A percentile compares a stretch with the other conserved stretches of the same genome.
These are phyloP conservation scores for Drosophila subpulchrella DNA, from an alignment of 1,140 invertebrate species.

Conservation along the genomic window DNA sequence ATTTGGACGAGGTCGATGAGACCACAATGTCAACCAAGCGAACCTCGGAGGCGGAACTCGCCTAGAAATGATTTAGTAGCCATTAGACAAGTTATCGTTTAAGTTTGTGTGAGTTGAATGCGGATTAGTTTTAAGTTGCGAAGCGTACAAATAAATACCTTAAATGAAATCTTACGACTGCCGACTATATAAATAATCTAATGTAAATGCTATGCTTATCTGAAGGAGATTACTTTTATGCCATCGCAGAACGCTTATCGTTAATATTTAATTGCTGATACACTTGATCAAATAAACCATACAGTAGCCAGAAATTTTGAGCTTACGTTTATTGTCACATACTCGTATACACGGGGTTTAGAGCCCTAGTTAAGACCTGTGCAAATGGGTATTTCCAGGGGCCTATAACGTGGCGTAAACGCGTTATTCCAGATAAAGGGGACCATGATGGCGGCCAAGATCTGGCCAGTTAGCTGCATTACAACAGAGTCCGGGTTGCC, in stretches of 20 bases:
- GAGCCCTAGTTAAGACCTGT: background rate
- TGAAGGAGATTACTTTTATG: conserved; percentile 10
- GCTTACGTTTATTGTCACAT: conserved; percentile 28
- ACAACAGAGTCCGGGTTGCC: conserved; percentile 33
- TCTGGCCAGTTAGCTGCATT: conserved; percentile 41
- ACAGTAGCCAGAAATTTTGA: conserved; percentile 20
- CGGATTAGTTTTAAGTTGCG: conserved; percentile 31
- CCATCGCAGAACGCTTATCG: conserved; percentile 28
- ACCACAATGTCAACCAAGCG: conserved; percentile 20
- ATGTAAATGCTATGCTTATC: conserved; percentile 38
- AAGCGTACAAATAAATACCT: conserved; percentile 34
- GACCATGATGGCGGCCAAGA: conserved; percentile 39
- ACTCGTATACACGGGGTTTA: background rate
- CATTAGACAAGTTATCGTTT: conserved; percentile 13
- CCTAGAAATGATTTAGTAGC: conserved; percentile 2
- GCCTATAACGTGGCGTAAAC: conserved; percentile 14
- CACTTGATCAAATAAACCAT: conserved; percentile 37
- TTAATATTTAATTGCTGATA: conserved; percentile 34
- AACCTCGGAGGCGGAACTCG: conserved; percentile 21
- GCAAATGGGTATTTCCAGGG: background rate
- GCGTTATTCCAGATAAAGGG: conserved; percentile 39
- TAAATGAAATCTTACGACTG: conserved; percentile 13
- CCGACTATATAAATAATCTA: conserved; percentile 25
- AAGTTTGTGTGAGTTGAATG: conserved; percentile 8
- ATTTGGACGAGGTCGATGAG: background rate